Base-by-base conservation (phyloP, 2,888 invertebrate species). In the Xylocampa areola region DNA sequence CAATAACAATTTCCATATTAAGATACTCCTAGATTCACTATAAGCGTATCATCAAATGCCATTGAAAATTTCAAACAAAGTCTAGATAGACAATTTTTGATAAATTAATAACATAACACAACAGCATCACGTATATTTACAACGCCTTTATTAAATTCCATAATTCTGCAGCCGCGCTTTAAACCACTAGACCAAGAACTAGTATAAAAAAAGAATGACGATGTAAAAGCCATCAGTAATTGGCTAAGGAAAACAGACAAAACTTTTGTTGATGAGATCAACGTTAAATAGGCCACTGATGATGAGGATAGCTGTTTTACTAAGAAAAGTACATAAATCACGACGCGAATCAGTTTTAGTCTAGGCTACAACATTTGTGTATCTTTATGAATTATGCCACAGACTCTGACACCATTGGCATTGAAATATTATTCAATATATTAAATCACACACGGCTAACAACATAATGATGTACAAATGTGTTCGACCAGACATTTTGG, bases 301-400 rank as follows among this genome's bases (percentile, higher is more conserved):
- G 55, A 66, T 58, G 57, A 63, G 39, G 73, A 63, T 63, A 45
- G 41, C 13, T 0, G 19, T 14, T 71, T 55, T 72, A 67, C 76
- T 57, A 32, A 44, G 76, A 72, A 75, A 58, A 35, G 32, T 23
- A 47, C 32, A 68, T 63, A 72, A 75, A 72, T 68, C 57, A 51
- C 40, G 17, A n/a, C 2, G 35, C 30, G 35, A 54, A 51, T 60
- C 40, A 33, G 29, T 23, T 70, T 66, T 7, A 47, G 33, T 17
- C 65, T 69, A 57, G 33, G 57, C 36, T 45, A 41, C 30, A 63
- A 35, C 57, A 69, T 70, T 41, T 47, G 41, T 47, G 45, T 50
- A 45, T 30, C 37, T 37, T 25, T 21, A 21, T 17, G 37, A 70
- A 47, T 65, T 35, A 50, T 70, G 66, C 66, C 47, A 70, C 43